phyloP scores from a whole-genome alignment of 2,888 invertebrate species.

The Schizaphis graminum region DNA sequence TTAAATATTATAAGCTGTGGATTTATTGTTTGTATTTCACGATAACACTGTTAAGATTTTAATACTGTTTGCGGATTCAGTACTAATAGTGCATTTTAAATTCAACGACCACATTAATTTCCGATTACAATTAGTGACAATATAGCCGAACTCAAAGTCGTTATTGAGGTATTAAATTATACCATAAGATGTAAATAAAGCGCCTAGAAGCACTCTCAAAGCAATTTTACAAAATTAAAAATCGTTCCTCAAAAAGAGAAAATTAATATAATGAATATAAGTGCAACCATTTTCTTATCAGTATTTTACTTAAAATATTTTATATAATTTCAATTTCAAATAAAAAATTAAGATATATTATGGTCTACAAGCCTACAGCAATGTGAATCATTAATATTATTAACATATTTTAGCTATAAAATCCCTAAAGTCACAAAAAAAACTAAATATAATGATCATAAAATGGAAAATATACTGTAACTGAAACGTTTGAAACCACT shows the following conservation, averaged over 20 bases:
- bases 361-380: not conserved
- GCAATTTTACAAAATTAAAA: not conserved
- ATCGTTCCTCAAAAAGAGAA: not conserved
- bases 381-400: not conserved
- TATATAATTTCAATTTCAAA: not conserved
- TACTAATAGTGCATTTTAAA: conserved; percentile 45
- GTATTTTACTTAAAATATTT: not conserved
- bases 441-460: not conserved
- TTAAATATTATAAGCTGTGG: conserved; percentile 34
- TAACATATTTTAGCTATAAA: not conserved
- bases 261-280: not conserved
- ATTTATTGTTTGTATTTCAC: conserved; percentile 40
- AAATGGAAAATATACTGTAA: not conserved
- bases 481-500: not conserved
- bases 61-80: conserved; percentile 43
- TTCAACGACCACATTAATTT: conserved; percentile 44
- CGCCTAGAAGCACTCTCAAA: not conserved
- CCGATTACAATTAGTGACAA: conserved; percentile 28
- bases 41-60: not conserved
- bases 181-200: not conserved
- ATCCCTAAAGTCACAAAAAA: not conserved
- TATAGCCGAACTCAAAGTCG: not conserved
- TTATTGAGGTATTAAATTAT: not conserved
- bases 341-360: not conserved
- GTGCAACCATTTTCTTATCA: not conserved